Base-by-base conservation (phyloP, 2,888 invertebrate genomes). In the Plutella xylostella region DNA sequence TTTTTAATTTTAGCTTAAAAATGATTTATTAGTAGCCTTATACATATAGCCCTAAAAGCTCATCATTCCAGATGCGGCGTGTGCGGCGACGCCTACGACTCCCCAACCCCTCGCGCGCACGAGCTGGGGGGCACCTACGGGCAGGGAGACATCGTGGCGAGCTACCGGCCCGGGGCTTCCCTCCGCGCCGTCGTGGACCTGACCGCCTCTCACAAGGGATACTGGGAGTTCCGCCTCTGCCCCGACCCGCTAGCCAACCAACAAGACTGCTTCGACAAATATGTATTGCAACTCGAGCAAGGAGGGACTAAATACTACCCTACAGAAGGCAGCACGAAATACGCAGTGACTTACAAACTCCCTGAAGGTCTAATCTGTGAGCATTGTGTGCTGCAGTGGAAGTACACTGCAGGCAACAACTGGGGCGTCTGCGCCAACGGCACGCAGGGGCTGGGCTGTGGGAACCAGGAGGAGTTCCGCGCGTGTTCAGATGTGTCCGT, bases 321-420 rank as follows among this genome's bases (percentile, higher is more conserved):
- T 0, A 86, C 87, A 33, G 86, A 86, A 22, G 90, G 90, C 47
- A 90, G 89, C 50, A 86, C 86, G 40, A 87, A 90, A 15, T 93
- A 92, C 61, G 88, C 89, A 51, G 86, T 90, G 34, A 86, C 85
- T 42, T 89, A 89, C 51, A 80, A 85, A 45, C 72, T 91, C 0
- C 88, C 85, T 0, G 31, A 69, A 28, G 88, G 86, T 12, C 58
- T 93, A 4, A 85, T 87, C 9, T 95, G 95, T 60, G 84, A 87
- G 0, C 92, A 92, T 60, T 95, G 95, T 60, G 88, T 95, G 0
- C 77, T 95, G 0, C 95, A 95, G 59, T 96, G 95, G 95, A 87
- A 89, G 54, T 96, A 95, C 62, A 85, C 90, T 5, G 93, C 94
- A 33, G 94, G 91, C 1, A 93, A 93, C 62, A 92, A 92, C 64